Percentiles rank a stretch among this genome's conserved stretches.
phyloP scores from a whole-genome alignment of 2,797 vertebrate genomes.

The Tokudaia tokunoshimensis region DNA sequence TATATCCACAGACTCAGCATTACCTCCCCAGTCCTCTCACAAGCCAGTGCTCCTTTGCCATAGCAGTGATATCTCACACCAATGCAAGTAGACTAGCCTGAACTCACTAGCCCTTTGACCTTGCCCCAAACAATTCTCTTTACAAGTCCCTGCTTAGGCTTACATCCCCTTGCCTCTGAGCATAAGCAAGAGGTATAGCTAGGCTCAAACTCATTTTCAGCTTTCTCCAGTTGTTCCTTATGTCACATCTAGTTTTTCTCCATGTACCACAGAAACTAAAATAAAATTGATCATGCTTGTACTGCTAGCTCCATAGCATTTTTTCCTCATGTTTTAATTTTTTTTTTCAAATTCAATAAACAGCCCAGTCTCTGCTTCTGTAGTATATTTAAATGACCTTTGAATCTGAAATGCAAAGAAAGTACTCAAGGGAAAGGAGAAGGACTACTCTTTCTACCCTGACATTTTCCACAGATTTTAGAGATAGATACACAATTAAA shows the following conservation, averaged over 20 bases:
- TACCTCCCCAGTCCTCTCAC: neutral
- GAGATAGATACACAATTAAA: neutral
- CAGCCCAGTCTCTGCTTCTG: neutral
- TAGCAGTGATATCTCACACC: neutral
- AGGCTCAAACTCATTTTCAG: neutral
- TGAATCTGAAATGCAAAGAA: slow-evolving; percentile 43
- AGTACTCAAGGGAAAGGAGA: neutral
- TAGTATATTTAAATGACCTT: neutral
- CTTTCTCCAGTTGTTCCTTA: neutral
- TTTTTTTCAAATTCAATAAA: neutral
- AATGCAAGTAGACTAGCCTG: neutral
- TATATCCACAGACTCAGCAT: neutral
- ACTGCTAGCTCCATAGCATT: neutral
- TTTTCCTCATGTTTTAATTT: neutral
- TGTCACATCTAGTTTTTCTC: neutral
- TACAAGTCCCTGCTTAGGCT: neutral
- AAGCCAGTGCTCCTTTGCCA: neutral
- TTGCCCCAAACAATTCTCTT: neutral
- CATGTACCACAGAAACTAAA: neutral
- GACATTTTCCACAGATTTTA: neutral
- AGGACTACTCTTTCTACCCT: neutral
- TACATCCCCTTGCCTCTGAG: neutral
- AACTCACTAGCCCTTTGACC: neutral
- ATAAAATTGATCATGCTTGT: neutral
- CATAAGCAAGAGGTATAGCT: neutral